Evolutionary conservation across 2,797 vertebrate species (phyloP).

Genomic region (Sebastes minor): DNA sequence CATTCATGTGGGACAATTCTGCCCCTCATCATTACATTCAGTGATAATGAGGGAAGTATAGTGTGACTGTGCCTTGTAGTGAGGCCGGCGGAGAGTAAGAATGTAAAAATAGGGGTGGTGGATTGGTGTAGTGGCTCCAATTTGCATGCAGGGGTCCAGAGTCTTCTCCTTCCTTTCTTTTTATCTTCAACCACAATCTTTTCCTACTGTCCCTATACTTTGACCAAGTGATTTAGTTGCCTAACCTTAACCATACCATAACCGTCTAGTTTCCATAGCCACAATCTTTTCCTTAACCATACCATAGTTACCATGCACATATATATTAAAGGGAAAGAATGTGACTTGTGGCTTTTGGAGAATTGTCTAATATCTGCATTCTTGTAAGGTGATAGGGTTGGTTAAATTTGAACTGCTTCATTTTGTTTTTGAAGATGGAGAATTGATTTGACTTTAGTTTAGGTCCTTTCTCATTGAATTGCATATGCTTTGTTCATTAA

Average conservation of each 20-base stretch:
- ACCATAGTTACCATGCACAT: too few species aligned
- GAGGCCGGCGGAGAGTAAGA: neutral
- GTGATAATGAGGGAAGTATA: neutral
- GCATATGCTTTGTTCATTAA: neutral
- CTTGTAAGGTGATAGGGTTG: neutral
- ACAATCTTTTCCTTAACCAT: too few species aligned
- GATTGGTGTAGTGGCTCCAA: neutral
- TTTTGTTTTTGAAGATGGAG: neutral
- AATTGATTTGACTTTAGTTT: neutral
- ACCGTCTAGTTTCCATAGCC: rapidly evolving
- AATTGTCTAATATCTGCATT: neutral
- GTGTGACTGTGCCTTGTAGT: neutral
- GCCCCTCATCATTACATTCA: neutral
- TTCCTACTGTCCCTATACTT: neutral
- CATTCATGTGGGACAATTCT: neutral
- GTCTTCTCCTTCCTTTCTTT: neutral
- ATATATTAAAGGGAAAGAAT: too few species aligned
- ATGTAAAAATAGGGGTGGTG: neutral
- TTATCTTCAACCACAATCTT: neutral
- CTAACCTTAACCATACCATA: too few species aligned
- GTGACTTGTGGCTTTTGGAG: neutral
- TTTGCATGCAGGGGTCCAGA: neutral
- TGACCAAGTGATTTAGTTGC: neutral
- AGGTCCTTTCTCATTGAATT: neutral
- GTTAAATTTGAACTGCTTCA: neutral